Percentiles rank a stretch among this genome's conserved stretches.
phyloP scores from a whole-genome alignment of 2,113 vertebrate genomes.

The Diphyllodes magnificus region DNA sequence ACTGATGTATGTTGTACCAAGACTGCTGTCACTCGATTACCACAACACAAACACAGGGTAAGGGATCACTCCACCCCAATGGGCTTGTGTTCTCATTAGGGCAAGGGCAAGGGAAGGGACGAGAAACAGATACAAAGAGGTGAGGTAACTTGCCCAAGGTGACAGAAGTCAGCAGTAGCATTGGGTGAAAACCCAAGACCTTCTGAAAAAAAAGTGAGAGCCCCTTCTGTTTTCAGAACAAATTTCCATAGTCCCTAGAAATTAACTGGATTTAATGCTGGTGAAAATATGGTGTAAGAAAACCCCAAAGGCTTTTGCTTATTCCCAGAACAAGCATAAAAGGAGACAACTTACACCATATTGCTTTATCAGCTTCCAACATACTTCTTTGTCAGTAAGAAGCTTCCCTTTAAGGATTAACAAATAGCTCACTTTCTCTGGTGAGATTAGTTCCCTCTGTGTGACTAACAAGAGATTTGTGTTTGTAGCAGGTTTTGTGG shows the following conservation, averaged over 20 bases:
- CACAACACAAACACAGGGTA: conserved; percentile 36
- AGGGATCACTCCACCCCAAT: neutral
- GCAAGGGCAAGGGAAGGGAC: conserved; percentile 28
- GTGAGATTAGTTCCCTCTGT: neutral
- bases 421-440: neutral
- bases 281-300: neutral
- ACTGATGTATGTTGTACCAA: neutral
- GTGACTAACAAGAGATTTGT: neutral
- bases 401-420: neutral
- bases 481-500: neutral
- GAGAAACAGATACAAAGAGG: conserved; percentile 61
- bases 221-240: neutral
- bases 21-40: neutral
- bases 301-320: neutral
- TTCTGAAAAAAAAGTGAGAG: neutral
- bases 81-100: conserved; percentile 1
- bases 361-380: neutral
- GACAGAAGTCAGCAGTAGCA: conserved; percentile 5
- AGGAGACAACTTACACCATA: neutral
- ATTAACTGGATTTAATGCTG: neutral
- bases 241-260: neutral
- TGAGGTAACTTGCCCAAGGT: conserved; percentile 64
- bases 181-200: neutral
- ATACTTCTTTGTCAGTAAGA: neutral
- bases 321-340: neutral